Percentiles rank a stretch among this genome's conserved stretches.
phyloP scores from a whole-genome alignment of 1,140 invertebrate species.

The Littorina saxatilis region DNA sequence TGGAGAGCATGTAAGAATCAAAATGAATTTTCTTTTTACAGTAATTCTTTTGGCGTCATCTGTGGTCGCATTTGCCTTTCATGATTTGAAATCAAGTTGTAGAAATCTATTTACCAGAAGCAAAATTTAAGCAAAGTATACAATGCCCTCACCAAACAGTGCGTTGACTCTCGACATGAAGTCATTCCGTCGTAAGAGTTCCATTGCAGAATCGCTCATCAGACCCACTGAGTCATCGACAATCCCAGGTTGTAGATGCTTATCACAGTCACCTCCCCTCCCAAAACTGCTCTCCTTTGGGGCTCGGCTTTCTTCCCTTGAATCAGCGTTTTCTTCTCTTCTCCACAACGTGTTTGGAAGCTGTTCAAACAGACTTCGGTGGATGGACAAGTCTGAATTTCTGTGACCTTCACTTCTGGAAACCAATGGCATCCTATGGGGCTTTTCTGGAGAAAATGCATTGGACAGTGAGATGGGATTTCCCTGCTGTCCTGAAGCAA shows the following conservation, averaged over 20 bases:
- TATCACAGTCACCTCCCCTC: not conserved
- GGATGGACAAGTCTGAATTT: not conserved
- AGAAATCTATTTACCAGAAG: too few species aligned
- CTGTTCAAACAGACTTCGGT: not conserved
- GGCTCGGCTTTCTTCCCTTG: not conserved
- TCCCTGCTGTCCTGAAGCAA: too few species aligned
- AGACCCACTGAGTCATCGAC: not conserved
- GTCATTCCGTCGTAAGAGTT: not conserved
- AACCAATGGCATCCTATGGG: too few species aligned
- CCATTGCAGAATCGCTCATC: not conserved
- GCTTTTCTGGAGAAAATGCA: not conserved
- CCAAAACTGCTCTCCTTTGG: not conserved
- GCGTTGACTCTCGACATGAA: not conserved
- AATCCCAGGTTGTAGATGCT: not conserved
- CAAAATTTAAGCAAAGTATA: too few species aligned
- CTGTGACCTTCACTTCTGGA: too few species aligned
- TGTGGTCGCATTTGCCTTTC: too few species aligned
- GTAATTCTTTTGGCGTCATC: too few species aligned
- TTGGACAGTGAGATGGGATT: not conserved
- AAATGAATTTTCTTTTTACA: too few species aligned
- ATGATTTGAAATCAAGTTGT: too few species aligned
- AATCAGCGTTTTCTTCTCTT: not conserved
- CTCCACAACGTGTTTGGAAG: not conserved
- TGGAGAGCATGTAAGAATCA: too few species aligned
- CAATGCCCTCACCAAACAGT: not conserved